These are phyloP conservation scores for Drosophila quadrilineata DNA, from an alignment of 1,140 invertebrate species.

Conservation along the genomic window DNA sequence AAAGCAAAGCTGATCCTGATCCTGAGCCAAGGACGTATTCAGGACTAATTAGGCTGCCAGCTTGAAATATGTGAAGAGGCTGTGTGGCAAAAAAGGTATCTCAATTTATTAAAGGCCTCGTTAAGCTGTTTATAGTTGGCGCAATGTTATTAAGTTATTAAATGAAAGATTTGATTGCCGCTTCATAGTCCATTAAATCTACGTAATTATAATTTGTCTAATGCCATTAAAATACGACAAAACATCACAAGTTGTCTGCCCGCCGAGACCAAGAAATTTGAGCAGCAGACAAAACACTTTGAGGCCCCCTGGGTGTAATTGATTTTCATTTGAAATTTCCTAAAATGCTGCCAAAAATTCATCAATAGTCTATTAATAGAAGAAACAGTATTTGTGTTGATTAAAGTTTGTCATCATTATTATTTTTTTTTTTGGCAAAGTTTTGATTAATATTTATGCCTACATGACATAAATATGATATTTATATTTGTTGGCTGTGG, in stretches of 20 bases:
- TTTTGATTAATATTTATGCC: too few species aligned
- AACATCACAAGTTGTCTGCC: background rate
- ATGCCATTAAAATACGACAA: conserved; percentile 19
- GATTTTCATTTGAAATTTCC: too few species aligned
- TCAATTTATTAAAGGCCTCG: background rate
- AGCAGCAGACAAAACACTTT: too few species aligned
- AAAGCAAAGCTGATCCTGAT: too few species aligned
- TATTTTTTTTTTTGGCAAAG: too few species aligned
- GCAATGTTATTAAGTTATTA: conserved; percentile 31
- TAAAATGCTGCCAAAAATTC: too few species aligned
- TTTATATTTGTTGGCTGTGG: conserved; percentile 22
- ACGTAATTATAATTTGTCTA: conserved; percentile 20
- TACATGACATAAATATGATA: too few species aligned
- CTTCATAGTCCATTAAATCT: conserved; percentile 10
- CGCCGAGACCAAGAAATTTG: background rate
- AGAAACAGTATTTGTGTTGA: too few species aligned
- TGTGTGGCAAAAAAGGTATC: background rate
- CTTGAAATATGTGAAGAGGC: conserved; percentile 17
- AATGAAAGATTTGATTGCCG: conserved; percentile 28
- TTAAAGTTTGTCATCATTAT: too few species aligned
- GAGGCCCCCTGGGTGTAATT: too few species aligned
- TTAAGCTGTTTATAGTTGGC: conserved; percentile 49
- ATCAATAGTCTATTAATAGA: too few species aligned
- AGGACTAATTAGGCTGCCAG: conserved; percentile 50
- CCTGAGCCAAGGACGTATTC: too few species aligned